Conservation (phyloP, 2,888 invertebrate species). For the Tolmerus cingulatus region DNA sequence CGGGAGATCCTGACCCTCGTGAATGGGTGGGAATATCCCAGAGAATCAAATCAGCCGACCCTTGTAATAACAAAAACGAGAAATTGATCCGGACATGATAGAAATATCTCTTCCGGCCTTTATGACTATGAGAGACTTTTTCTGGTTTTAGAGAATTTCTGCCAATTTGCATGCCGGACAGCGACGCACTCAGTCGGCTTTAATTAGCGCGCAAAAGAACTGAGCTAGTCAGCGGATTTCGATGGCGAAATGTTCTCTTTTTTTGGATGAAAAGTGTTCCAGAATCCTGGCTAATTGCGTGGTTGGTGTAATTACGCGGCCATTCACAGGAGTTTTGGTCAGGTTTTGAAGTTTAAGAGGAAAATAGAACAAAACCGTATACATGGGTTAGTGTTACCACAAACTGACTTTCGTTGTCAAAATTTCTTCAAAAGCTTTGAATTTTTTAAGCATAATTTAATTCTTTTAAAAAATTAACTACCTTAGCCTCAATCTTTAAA, state of each 20-base stretch:
- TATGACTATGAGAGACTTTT: not conserved
- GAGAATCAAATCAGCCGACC: conserved; percentile 14
- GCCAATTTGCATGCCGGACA: not conserved
- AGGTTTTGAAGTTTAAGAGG: not conserved
- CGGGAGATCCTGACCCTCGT: not conserved
- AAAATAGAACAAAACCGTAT: too few relatives aligned
- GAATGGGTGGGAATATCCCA: not conserved
- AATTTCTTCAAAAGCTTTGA: too few relatives aligned
- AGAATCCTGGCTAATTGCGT: not conserved
- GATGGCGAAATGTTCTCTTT: not conserved
- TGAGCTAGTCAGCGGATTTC: not conserved
- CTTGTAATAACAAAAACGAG: conserved; percentile 21
- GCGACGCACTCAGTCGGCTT: not conserved
- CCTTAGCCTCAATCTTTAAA: too few relatives aligned
- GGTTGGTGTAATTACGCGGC: not conserved
- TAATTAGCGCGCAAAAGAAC: not conserved
- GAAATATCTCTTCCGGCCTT: conserved; percentile 25
- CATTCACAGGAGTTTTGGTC: not conserved
- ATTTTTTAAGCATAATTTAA: too few relatives aligned
- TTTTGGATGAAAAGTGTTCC: not conserved
- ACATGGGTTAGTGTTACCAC: too few relatives aligned
- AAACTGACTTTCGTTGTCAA: too few relatives aligned
- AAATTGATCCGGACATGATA: conserved; percentile 29
- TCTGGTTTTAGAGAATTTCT: not conserved
- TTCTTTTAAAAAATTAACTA: too few relatives aligned